Percentiles rank a stretch among this genome's conserved stretches.
Conservation (phyloP, 2,888 invertebrate species). For the Biston betularia region DNA sequence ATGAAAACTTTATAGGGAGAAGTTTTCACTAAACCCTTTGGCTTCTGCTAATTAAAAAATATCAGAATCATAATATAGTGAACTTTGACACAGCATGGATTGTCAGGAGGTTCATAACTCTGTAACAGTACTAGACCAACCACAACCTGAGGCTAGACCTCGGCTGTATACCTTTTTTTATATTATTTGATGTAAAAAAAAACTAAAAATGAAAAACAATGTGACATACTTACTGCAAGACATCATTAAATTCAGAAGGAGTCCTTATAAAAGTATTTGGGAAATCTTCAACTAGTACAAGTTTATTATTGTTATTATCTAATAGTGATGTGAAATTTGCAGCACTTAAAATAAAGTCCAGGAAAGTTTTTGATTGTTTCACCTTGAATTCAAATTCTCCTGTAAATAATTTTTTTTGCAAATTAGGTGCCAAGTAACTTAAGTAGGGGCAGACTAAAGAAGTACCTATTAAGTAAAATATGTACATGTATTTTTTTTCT, state of each 20-base stretch:
- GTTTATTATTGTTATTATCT: slow-evolving; percentile 82
- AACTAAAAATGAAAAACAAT: neutral
- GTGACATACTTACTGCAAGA: slow-evolving; percentile 88
- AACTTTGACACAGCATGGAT: too few species aligned
- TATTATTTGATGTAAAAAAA: neutral
- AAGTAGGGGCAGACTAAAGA: neutral
- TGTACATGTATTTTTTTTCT: too few species aligned
- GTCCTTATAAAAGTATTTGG: slow-evolving; percentile 91
- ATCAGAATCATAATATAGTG: too few species aligned
- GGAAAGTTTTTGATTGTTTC: slow-evolving; percentile 89
- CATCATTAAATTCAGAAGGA: slow-evolving; percentile 87
- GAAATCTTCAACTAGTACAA: slow-evolving; percentile 92
- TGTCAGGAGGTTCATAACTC: too few species aligned
- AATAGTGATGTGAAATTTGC: slow-evolving; percentile 90
- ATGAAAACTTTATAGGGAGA: too few species aligned
- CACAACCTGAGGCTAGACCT: too few species aligned
- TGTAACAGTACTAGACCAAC: too few species aligned
- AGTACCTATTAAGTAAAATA: neutral
- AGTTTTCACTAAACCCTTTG: too few species aligned
- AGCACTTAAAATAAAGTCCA: slow-evolving; percentile 91
- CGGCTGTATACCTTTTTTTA: too few species aligned
- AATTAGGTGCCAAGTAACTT: neutral
- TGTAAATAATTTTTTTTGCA: slow-evolving; percentile 40
- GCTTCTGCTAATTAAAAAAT: too few species aligned
- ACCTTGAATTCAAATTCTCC: slow-evolving; percentile 79